Base-by-base conservation (phyloP, 2,113 vertebrate species). In the Eulemur macaco region DNA sequence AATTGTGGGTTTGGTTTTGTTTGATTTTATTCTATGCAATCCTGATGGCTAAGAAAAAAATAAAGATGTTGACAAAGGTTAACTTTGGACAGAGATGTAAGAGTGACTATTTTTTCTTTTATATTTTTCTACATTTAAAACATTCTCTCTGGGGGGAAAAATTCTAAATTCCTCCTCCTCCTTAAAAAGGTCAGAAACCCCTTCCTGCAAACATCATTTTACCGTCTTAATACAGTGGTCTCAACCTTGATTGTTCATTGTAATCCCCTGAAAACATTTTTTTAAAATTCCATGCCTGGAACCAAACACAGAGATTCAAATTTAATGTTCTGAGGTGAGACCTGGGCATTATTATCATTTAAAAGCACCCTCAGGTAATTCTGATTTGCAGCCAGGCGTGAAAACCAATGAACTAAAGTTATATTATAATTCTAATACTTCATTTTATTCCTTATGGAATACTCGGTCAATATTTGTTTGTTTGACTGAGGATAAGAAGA, bases 361-460 rank as follows among this genome's bases (percentile, higher is more conserved):
- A 58, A 73, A 83, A 81, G 11, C 50, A 10, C 1, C 5, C 11
- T 5, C n/a, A 5, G 13, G 4, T 34, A 23, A 56, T 64, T 91
- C 71, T 52, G 76, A 93, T 52, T 54, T 74, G 25, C 17, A 86
- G 31, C 58, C 81, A 47, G 42, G 31, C 42, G 3, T 52, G 10
- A 92, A 94, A 77, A 31, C 69, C 47, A 89, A 13, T 54, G 66
- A 74, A 23, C 7, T 58, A 69, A 89, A 12, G n/a, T 50, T 63
- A 63, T 29, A 63, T 63, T 63, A 63, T 63, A 47, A 63, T 71
- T 85, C 37, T 93, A 66, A 86, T 37, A 8, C n/a, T 91, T 91
- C 21, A 71, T 89, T 91, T 89, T 88, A 93, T 86, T 77, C 37
- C 58, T 86, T 91, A 77, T 63, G n/a, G 50, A 91, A 63, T 60